A percentile compares a stretch with the other conserved stretches of the same genome.
Evolutionary conservation across 37 sponge, comb jelly and placozoan genomes (phyloP).

Genomic region (Dysidea cf. avara): DNA sequence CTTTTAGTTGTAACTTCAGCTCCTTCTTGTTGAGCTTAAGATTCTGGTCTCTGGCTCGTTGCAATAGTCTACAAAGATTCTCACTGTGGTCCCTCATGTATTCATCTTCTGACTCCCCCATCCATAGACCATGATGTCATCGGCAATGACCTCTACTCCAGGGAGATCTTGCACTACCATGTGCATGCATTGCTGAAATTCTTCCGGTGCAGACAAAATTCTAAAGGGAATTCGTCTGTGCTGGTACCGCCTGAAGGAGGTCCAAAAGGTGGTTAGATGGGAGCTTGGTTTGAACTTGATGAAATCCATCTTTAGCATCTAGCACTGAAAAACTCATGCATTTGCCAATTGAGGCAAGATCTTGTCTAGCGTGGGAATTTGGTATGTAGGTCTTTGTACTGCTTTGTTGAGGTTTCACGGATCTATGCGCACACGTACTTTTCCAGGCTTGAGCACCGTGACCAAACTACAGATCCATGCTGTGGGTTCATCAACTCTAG

Average conservation of each 20-base stretch:
- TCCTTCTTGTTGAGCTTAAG: background rate
- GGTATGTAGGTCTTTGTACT: constrained; percentile 22
- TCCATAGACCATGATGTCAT: constrained; percentile 7
- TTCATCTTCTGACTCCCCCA: background rate
- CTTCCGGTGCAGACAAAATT: too few relatives aligned
- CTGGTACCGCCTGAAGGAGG: background rate
- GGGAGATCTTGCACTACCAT: background rate
- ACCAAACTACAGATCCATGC: constrained; percentile 38
- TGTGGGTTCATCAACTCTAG: constrained; percentile 42
- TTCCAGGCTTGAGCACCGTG: constrained; percentile 9
- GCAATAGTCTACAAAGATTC: background rate
- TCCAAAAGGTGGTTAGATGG: too few relatives aligned
- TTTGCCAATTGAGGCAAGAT: constrained; percentile 13
- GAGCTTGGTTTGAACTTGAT: too few relatives aligned
- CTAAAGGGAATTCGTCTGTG: background rate
- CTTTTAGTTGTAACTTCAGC: background rate
- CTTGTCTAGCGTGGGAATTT: constrained; percentile 29
- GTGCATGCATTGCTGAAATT: too few relatives aligned
- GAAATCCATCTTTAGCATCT: too few relatives aligned
- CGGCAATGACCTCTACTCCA: too few relatives aligned
- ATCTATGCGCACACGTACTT: constrained; percentile 47
- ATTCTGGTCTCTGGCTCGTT: background rate
- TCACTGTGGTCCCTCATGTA: too few relatives aligned
- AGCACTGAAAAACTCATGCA: too few relatives aligned
- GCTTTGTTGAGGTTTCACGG: constrained; percentile 43